These are phyloP conservation scores for Ctenodactylus gundi DNA, from an alignment of 2,113 vertebrate species.

Conservation along the genomic window DNA sequence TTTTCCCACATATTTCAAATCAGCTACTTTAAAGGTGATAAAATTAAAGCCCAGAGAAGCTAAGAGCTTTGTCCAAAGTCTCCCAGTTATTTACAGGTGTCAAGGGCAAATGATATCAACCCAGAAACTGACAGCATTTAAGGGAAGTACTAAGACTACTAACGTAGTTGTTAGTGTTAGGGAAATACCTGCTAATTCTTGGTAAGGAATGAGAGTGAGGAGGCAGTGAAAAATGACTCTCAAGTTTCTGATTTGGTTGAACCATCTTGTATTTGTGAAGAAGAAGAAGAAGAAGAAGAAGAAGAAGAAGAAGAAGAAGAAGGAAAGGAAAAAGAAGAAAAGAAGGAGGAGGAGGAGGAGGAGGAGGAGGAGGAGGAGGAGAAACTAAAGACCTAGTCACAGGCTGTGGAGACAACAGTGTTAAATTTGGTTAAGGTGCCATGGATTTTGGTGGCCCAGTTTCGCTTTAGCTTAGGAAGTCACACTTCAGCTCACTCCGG, in stretches of 20 bases:
- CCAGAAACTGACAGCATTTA: background rate
- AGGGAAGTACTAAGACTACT: background rate
- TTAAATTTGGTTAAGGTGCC: background rate
- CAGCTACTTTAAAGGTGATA: background rate
- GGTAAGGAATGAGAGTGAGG: background rate
- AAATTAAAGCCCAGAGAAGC: background rate
- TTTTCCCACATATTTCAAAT: too few relatives aligned
- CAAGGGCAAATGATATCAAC: background rate
- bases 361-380: too few relatives aligned
- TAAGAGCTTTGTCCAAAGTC: background rate
- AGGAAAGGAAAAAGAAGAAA: too few relatives aligned
- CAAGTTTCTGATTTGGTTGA: background rate
- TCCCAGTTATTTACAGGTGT: background rate
- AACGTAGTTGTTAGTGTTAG: background rate
- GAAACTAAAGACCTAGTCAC: background rate
- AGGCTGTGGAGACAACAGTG: background rate
- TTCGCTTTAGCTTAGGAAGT: background rate
- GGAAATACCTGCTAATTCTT: background rate
- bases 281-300: too few relatives aligned
- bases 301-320: too few relatives aligned
- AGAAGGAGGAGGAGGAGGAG: too few relatives aligned
- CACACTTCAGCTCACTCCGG: background rate
- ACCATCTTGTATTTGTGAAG: too few relatives aligned
- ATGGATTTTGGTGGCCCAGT: background rate
- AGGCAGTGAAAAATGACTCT: background rate